phyloP scores from a whole-genome alignment of 2,888 invertebrate genomes.

The Dynastes maya region DNA sequence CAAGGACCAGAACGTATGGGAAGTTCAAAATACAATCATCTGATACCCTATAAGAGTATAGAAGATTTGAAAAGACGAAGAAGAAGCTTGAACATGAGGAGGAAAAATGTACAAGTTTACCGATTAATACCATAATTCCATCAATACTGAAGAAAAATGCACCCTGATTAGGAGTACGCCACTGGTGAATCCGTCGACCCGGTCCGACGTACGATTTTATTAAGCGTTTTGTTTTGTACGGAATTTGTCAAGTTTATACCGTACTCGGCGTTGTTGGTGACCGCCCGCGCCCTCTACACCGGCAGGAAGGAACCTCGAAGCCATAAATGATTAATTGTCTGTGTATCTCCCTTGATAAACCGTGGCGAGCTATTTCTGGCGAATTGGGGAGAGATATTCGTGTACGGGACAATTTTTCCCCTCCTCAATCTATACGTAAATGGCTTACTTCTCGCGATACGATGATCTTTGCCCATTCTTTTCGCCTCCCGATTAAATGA shows the following conservation, averaged over 20 bases:
- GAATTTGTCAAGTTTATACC: conserved; percentile 41
- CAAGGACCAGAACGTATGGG: no score
- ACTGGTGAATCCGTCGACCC: neutral
- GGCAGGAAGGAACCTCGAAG: conserved; percentile 23
- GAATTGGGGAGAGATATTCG: conserved; percentile 22
- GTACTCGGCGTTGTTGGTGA: neutral
- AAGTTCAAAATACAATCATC: no score
- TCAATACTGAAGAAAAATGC: no score
- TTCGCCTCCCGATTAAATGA: conserved; percentile 32
- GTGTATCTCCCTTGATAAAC: conserved; percentile 16
- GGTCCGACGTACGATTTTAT: conserved; percentile 18
- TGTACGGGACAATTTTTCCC: conserved; percentile 18
- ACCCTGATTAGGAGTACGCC: neutral
- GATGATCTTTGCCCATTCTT: conserved; percentile 1
- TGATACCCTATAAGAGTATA: no score
- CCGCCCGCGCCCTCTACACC: conserved; percentile 10
- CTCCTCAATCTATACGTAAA: neutral
- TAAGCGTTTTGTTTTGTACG: conserved; percentile 39
- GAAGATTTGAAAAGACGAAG: no score
- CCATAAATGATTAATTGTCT: conserved; percentile 43
- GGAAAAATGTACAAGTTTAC: no score
- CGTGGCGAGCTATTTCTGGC: conserved; percentile 6
- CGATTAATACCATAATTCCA: no score
- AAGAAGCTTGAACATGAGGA: no score
- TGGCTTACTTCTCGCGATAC: no score